Conservation (phyloP, 2,113 vertebrate species). For the Theristicus caerulescens region DNA sequence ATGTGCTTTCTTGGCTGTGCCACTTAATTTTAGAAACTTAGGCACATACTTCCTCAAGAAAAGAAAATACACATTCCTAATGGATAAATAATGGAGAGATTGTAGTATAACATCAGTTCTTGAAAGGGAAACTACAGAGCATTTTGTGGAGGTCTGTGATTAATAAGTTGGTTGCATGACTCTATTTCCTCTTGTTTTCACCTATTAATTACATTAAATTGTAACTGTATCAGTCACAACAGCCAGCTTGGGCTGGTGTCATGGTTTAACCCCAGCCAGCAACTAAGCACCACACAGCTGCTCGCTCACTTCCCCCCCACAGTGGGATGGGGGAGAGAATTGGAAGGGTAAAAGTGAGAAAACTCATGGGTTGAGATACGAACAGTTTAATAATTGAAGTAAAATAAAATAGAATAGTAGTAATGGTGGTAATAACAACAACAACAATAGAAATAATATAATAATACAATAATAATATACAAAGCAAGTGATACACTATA, state of each 20-base stretch:
- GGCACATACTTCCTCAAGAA: not conserved
- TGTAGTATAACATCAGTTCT: not conserved
- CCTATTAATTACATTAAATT: not conserved
- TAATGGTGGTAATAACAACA: too few relatives aligned
- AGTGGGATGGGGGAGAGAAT: too few relatives aligned
- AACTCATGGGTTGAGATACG: too few relatives aligned
- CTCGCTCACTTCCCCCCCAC: too few relatives aligned
- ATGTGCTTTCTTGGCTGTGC: not conserved
- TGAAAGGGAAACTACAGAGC: not conserved
- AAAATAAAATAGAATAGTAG: too few relatives aligned
- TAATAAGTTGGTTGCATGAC: not conserved
- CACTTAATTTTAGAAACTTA: not conserved
- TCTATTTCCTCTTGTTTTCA: not conserved
- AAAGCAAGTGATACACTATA: too few relatives aligned
- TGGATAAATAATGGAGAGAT: not conserved
- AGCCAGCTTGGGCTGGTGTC: not conserved
- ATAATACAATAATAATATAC: too few relatives aligned
- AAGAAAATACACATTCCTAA: not conserved
- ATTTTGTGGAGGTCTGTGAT: not conserved
- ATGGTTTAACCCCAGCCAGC: too few relatives aligned
- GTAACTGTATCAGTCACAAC: not conserved
- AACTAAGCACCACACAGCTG: too few relatives aligned
- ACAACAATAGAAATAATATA: too few relatives aligned
- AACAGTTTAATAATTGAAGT: too few relatives aligned
- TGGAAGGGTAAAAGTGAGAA: too few relatives aligned